phyloP scores from a whole-genome alignment of 2,888 invertebrate genomes.

The Gisinianus flammeolus region DNA sequence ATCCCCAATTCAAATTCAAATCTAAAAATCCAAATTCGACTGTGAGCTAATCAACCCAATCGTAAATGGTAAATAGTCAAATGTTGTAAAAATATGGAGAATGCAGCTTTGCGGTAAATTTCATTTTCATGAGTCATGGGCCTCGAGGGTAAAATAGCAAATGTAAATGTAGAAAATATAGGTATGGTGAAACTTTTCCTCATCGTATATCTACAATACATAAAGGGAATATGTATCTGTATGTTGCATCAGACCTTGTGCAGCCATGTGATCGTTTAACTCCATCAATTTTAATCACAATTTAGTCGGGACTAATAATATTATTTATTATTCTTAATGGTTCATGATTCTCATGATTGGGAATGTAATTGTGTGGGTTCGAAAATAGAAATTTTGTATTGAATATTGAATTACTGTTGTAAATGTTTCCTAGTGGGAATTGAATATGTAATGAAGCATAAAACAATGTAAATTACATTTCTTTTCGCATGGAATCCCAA shows the following conservation, averaged over 20 bases:
- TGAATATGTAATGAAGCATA: neutral
- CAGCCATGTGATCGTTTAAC: neutral
- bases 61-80: neutral
- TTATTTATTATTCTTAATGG: too few species aligned
- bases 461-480: neutral
- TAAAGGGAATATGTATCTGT: too few species aligned
- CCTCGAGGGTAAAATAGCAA: neutral
- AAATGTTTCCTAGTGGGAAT: neutral
- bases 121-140: slow-evolving; percentile 13
- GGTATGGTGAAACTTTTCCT: neutral
- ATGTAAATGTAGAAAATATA: neutral
- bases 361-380: too few species aligned
- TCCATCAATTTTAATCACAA: too few species aligned
- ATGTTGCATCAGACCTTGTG: too few species aligned
- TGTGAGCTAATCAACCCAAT: neutral
- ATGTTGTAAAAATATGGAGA: neutral
- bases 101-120: neutral
- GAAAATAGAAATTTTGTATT: neutral
- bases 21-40: neutral
- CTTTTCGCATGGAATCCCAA: neutral
- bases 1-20: neutral
- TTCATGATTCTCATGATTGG: too few species aligned
- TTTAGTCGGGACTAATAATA: too few species aligned
- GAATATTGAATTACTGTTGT: neutral
- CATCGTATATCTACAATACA: too few species aligned